Percentiles rank a stretch among this genome's conserved stretches.
These are phyloP conservation scores for Portevinia maculata DNA, from an alignment of 2,888 invertebrate species.

Conservation along the genomic window DNA sequence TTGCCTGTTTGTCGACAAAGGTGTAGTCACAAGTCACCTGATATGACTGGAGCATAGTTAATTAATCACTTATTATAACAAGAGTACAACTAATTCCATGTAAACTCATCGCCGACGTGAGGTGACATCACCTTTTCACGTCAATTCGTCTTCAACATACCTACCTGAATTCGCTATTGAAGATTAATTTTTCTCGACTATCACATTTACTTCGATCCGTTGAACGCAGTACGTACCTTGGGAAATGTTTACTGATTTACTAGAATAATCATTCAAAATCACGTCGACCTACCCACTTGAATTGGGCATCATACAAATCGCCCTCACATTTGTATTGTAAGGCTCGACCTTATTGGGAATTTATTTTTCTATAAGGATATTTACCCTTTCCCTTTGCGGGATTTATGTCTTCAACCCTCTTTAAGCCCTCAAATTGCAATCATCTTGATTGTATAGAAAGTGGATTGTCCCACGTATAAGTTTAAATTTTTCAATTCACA, in stretches of 20 bases:
- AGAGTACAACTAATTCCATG: neutral
- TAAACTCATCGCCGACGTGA: conserved; percentile 1
- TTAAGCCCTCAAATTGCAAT: conserved; percentile 32
- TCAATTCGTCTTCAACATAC: neutral
- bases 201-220: conserved; percentile 1
- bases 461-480: neutral
- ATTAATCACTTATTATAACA: conserved; percentile 18
- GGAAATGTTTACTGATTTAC: neutral
- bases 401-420: conserved; percentile 31
- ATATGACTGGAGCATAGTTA: conserved; percentile 2
- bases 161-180: neutral
- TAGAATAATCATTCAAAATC: conserved; percentile 13
- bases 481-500: neutral
- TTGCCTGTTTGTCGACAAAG: conserved; percentile 17
- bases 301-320: too few species aligned
- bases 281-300: neutral
- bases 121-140: conserved; percentile 14
- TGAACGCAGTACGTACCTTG: neutral
- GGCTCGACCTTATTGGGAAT: too few species aligned
- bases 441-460: conserved; percentile 32
- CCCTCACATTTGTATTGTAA: too few species aligned
- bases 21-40: conserved; percentile 9
- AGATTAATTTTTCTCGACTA: neutral
- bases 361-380: too few species aligned
- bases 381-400: conserved; percentile 12